Conservation (phyloP, 1,140 invertebrate species). For the Drosophila ficusphila region DNA sequence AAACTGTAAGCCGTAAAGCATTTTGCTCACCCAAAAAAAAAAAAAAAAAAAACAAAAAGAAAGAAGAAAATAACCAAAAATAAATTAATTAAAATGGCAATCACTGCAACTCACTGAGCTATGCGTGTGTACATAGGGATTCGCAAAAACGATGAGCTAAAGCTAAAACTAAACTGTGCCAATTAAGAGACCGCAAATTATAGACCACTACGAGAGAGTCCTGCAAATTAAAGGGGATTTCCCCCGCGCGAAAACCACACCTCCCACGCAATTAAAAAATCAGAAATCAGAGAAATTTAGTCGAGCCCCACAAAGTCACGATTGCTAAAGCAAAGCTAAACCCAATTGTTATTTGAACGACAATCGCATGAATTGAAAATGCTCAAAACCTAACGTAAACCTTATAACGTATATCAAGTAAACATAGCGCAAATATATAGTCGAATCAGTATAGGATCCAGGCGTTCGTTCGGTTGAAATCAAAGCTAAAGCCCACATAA, state of each 20-base stretch:
- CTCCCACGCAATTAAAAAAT: conserved; percentile 24
- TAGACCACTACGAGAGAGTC: conserved; percentile 14
- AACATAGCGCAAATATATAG: conserved; percentile 61
- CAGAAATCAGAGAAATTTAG: conserved; percentile 21
- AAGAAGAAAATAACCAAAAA: conserved; percentile 11
- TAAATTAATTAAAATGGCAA: conserved; percentile 63
- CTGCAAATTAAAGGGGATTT: conserved; percentile 7
- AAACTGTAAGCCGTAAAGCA: conserved; percentile 19
- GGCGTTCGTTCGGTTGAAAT: conserved; percentile 54
- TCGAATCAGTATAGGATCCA: conserved; percentile 46
- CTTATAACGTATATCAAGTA: conserved; percentile 36
- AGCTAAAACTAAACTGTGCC: conserved; percentile 73
- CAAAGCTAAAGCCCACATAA: conserved; percentile 53
- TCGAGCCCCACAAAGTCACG: conserved; percentile 22
- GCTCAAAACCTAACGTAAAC: conserved; percentile 55
- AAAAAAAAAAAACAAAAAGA: too few species aligned
- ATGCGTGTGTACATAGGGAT: conserved; percentile 39
- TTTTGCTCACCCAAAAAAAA: conserved; percentile 31
- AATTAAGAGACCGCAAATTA: conserved; percentile 67
- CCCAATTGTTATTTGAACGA: conserved; percentile 58
- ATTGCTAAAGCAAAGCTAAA: conserved; percentile 32
- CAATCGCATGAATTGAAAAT: conserved; percentile 73
- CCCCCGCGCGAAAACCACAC: neutral
- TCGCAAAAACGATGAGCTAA: conserved; percentile 30
- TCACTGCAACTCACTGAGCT: conserved; percentile 68